These are phyloP conservation scores for Epinotia brunnichana DNA, from an alignment of 2,888 invertebrate species.

Conservation along the genomic window DNA sequence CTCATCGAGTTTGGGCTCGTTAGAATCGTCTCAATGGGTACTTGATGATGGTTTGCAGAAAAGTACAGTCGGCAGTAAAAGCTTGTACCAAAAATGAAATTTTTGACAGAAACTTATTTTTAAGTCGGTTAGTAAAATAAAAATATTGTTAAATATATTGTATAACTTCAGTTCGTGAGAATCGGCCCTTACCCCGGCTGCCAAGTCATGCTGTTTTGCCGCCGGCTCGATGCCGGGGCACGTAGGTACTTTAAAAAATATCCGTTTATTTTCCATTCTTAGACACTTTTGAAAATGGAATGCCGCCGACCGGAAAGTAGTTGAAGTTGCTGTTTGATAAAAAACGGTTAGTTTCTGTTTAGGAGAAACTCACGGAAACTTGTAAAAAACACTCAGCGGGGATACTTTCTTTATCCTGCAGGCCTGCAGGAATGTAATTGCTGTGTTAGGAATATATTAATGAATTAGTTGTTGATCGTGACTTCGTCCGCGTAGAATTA, in stretches of 20 bases:
- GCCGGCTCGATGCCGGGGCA: conserved; percentile 41
- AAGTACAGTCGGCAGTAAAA: no score
- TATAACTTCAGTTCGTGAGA: neutral
- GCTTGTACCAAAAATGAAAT: no score
- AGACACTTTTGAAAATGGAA: conserved; percentile 35
- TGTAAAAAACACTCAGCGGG: neutral
- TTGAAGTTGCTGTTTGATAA: conserved; percentile 30
- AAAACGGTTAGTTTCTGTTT: conserved; percentile 10
- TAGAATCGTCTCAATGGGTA: no score
- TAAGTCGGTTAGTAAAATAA: no score
- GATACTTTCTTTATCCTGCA: neutral
- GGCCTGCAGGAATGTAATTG: no score
- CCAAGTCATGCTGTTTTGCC: conserved; percentile 43
- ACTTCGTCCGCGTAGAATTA: no score
- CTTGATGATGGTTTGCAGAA: no score
- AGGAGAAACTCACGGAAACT: neutral
- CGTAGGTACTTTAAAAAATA: conserved; percentile 43
- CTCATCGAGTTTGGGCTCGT: no score
- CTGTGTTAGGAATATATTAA: no score
- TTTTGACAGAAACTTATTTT: no score
- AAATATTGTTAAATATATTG: neutral
- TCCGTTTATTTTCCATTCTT: conserved; percentile 35
- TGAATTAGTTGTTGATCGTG: no score
- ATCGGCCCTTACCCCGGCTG: conserved; percentile 15
- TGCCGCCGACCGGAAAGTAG: conserved; percentile 28